A percentile compares a stretch with the other conserved stretches of the same genome.
Conservation (phyloP, 1,140 invertebrate species). For the Achroia grisella region DNA sequence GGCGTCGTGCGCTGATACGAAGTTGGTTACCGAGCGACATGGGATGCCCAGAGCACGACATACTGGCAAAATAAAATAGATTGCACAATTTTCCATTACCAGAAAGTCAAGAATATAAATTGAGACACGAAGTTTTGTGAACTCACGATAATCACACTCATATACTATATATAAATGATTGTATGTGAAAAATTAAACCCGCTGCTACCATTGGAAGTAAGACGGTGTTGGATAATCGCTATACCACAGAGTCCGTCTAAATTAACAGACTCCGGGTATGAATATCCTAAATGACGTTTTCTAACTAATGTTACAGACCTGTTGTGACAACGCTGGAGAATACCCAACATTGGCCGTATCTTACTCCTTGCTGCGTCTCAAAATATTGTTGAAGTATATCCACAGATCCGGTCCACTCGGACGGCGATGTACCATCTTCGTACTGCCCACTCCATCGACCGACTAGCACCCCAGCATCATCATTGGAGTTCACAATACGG, state of each 20-base stretch:
- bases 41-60: constrained; percentile 83
- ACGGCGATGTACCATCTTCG: constrained; percentile 78
- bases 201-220: no score
- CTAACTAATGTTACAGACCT: no score
- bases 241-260: no score
- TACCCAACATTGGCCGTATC: constrained; percentile 87
- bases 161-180: no score
- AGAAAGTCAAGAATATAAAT: no score
- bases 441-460: constrained; percentile 85
- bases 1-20: constrained; percentile 83
- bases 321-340: constrained; percentile 82
- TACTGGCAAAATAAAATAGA: constrained; percentile 59
- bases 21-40: constrained; percentile 80
- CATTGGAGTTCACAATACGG: constrained; percentile 82
- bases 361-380: constrained; percentile 75
- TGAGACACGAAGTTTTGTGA: no score
- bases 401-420: constrained; percentile 79
- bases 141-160: no score
- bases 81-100: no score
- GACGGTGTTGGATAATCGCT: no score
- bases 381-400: constrained; percentile 78
- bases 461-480: constrained; percentile 80
- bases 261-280: no score
- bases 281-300: no score
- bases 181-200: no score